Conservation (phyloP, 30 jellyfish, hydroid and myxozoan species). For the Hydractinia echinata region DNA sequence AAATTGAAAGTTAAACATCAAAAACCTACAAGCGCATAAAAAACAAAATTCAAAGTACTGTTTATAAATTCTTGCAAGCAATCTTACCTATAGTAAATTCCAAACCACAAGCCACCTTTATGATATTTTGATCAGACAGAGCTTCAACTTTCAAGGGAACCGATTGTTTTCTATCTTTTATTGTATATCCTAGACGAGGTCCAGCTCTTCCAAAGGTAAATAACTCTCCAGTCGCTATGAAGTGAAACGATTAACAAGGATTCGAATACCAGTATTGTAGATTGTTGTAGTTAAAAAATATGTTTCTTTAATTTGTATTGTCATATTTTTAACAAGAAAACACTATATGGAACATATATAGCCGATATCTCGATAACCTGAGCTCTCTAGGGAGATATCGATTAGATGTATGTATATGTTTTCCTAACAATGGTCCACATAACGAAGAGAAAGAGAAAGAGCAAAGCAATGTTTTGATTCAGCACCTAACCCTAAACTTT, state of each 20-base stretch:
- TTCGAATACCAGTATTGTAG: neutral
- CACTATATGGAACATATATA: neutral
- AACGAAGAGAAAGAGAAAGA: too few species aligned
- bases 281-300: neutral
- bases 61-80: too few species aligned
- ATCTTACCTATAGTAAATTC: conserved; percentile 48
- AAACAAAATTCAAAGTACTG: too few species aligned
- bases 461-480: too few species aligned
- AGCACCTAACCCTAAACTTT: too few species aligned
- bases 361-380: too few species aligned
- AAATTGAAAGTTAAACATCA: too few species aligned
- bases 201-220: conserved; percentile 91
- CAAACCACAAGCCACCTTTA: conserved; percentile 50
- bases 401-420: neutral
- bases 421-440: too few species aligned
- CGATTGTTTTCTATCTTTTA: conserved; percentile 74
- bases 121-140: conserved; percentile 10
- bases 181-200: conserved; percentile 75
- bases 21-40: too few species aligned
- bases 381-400: neutral
- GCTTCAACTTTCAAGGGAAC: conserved; percentile 60
- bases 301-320: neutral
- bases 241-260: neutral
- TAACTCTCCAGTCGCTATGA: conserved; percentile 74
- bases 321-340: neutral